Percentiles rank a stretch among this genome's conserved stretches.
Conservation (phyloP, 2,888 invertebrate species). For the Trissoscelio sp. region DNA sequence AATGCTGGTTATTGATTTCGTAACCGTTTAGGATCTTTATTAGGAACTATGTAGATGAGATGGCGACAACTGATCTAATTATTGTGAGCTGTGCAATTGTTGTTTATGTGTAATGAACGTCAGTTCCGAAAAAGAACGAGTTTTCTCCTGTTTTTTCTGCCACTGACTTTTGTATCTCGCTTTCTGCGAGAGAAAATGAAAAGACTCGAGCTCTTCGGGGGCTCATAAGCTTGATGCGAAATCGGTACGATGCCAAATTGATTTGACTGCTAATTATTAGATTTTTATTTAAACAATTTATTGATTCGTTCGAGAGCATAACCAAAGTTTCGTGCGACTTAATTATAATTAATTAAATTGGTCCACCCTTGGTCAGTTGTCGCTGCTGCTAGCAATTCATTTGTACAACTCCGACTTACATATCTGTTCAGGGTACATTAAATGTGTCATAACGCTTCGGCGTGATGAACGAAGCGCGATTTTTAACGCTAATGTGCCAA, state of each 20-base stretch:
- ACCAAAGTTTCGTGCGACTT: constrained; percentile 74
- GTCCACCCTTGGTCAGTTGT: constrained; percentile 70
- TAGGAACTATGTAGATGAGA: constrained; percentile 56
- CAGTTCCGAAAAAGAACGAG: not conserved
- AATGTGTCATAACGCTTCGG: constrained; percentile 73
- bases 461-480: constrained; percentile 68
- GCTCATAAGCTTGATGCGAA: constrained; percentile 61
- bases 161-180: not conserved
- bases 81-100: constrained; percentile 50
- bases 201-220: constrained; percentile 54
- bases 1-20: constrained; percentile 26
- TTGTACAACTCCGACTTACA: constrained; percentile 77
- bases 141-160: not conserved
- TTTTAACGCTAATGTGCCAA: constrained; percentile 81
- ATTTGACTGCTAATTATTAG: constrained; percentile 75
- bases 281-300: constrained; percentile 57
- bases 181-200: constrained; percentile 32
- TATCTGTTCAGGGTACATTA: constrained; percentile 81
- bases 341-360: constrained; percentile 45
- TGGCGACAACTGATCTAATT: constrained; percentile 74
- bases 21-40: constrained; percentile 37
- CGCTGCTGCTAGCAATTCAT: constrained; percentile 71
- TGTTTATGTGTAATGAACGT: constrained; percentile 30
- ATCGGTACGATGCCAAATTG: constrained; percentile 80
- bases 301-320: constrained; percentile 72